Base-by-base conservation (phyloP, 2,888 invertebrate species). In the Drosophila melanosoma region DNA sequence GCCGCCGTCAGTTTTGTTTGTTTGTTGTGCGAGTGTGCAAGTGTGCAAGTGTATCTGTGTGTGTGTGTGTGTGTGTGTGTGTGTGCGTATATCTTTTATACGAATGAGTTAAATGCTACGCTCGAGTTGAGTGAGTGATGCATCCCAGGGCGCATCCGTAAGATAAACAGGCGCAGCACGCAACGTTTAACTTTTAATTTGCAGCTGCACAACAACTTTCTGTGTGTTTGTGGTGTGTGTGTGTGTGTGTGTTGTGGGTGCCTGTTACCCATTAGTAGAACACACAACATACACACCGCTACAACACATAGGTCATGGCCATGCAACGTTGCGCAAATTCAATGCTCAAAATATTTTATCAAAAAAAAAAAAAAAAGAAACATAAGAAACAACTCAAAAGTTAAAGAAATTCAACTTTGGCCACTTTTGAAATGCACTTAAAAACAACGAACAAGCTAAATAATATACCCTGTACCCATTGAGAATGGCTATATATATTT, bases 151-250 rank as follows among this genome's bases (percentile, higher is more conserved):
- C 83, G 86, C 89, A 89, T 87, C 89, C 83, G 89, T 81, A 89
- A 89, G 89, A 87, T 87, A 89, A 87, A 87, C 87, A 89, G 82
- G 78, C 85, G 76, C 82, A 87, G 83, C 90, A 88, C 74, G 91
- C 90, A 87, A 89, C 91, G 85, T 89, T 90, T 89, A 89, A 90
- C 90, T 87, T 90, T 85, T 85, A 87, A 87, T 89, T 90, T 87
- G 88, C 79, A 76, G 70, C 72, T 82, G 81, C 75, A 81, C 59
- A 76, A 54, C 74, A 51, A 54, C 40, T 33, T 45, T 54, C 23
- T 53, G 49, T 42, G 17, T 29, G 42, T 51, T 38, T 29, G 20
- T 33, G 11, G 35, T 51, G 20, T 51, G 38, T 61, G 32, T 57
- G n/a, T 60, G 52, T 38, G 64, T 54, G 20, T 53, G 15, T 54